Evolutionary conservation across 2,113 vertebrate species (phyloP), one percentile per base, ranked within the genome.

Genomic region (Amazona guildingii): DNA sequence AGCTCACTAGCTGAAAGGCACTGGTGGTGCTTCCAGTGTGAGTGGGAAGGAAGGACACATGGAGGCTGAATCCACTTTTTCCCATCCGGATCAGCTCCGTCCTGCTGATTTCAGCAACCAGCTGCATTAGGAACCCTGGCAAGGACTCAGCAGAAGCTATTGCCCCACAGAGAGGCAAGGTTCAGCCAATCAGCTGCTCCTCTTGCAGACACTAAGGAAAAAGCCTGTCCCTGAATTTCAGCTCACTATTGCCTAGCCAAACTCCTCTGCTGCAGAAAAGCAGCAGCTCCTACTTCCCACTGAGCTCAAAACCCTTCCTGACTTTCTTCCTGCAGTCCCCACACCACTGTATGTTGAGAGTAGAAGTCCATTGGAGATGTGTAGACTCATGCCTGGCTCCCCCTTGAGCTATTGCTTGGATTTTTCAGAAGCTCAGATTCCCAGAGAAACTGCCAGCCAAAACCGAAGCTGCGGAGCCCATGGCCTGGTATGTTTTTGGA

Each of bases 301-400:
- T 19, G n/a, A 66, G 41, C 49, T 81, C 49, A 83, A 74, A 86
- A 31, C 14, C 19, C 10, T 74, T 57, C 59, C 43, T 0, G 1
- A 35, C 59, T 86, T 86, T 70, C 27, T 83, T 73, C 37, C 49
- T 54, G 49, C 37, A 77, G 54, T 17, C 37, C 28, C 41, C 4
- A 1, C 33, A 25, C 4, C 43, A 24, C 16, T 0, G 0, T 23
- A 23, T 3, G 3, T 37, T 19, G 21, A 62, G 48, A 29, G 39
- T 1, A 1, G 33, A 69, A 28, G 37, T 29, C 17, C 3, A 2
- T 49, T 37, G 59, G 41, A 57, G n/a, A 63, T 8, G 15, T 11
- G 11, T 41, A 67, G 51, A 37, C 37, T 78, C 6, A 0, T 24
- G 46, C n/a, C 19, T 59, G 25, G 39, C 3, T 1, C 6, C 19